Evolutionary conservation across 2,888 invertebrate species (phyloP).

Genomic region (Cataglyphis livida): DNA sequence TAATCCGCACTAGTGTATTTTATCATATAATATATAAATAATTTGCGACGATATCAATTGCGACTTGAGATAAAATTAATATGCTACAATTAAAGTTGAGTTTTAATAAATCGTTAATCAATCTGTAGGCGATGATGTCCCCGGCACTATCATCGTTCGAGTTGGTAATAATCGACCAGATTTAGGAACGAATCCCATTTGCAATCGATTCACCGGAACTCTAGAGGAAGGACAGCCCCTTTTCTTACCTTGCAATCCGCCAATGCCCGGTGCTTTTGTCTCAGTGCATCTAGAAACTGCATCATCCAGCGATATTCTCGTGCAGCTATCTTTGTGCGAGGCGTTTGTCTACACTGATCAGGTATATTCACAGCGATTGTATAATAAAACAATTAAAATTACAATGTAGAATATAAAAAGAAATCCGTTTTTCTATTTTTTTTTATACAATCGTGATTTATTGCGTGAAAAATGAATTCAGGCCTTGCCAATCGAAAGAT

Average conservation of each 20-base stretch:
- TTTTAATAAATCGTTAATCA: not conserved
- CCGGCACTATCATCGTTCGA: conserved; percentile 94
- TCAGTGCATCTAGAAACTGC: conserved; percentile 94
- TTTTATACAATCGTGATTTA: not conserved
- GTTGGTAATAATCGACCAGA: conserved; percentile 97
- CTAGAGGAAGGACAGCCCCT: conserved; percentile 96
- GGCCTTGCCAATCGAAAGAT: conserved; percentile 95
- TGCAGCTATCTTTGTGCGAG: conserved; percentile 95
- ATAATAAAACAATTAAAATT: not conserved
- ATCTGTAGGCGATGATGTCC: conserved; percentile 89
- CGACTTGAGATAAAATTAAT: not conserved
- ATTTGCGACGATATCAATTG: not conserved
- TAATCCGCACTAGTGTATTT: not conserved
- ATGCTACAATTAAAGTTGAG: not conserved
- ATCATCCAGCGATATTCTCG: conserved; percentile 85
- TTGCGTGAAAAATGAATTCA: conserved; percentile 76
- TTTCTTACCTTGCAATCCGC: conserved; percentile 97
- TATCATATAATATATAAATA: not conserved
- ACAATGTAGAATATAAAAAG: not conserved
- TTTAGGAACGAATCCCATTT: conserved; percentile 95
- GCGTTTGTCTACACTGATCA: conserved; percentile 97
- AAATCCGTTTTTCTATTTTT: not conserved
- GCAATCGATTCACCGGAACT: conserved; percentile 95
- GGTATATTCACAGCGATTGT: conserved; percentile 78
- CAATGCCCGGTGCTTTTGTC: conserved; percentile 98